Evolutionary conservation across 2,888 invertebrate genomes (phyloP), one percentile per base, ranked within the genome.

Genomic region (Platypus cylindrus): DNA sequence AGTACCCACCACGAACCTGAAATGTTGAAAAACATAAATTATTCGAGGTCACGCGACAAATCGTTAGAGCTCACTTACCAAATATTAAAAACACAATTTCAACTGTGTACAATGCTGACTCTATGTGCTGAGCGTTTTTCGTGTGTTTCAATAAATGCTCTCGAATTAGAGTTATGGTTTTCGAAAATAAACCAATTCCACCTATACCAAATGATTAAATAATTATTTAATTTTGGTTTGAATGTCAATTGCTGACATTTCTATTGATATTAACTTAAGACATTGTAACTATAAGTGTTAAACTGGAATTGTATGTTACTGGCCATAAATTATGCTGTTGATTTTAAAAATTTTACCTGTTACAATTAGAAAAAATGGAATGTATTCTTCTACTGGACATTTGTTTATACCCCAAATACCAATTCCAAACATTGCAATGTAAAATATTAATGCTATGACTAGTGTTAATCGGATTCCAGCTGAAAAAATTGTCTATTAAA

Each of bases 1-100:
- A 52, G 55, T 12, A 55, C 53, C 52, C 54, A 58, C 36, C 47
- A 55, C 3, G 51, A 48, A 34, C 54, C 57, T 57, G 32, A 34
- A 51, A 51, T 46, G 16, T 32, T 36, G 27, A 7, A 17, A 17
- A 20, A 20, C 20, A 7, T 9, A 7, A 20, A 14, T 31, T 22
- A 14, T 22, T 31, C 20, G 20, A 7, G 5, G 20, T 7, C 5
- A 20, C 7, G 20, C 9, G 9, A 5, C 20, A 20, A 20, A 20
- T 7, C 20, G 7, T 9, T 18, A 17, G 16, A 20, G 12, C 3
- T 30, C 17, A 42, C 45, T 48, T 45, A 53, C 55, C 55, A 18
- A 54, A 40, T 18, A 51, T 28, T 25, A 55, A 45, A 41, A 53
- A 52, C 2, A 52, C 47, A 3, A 46, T 34, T 39, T 54, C 53